Conservation (phyloP, 2,888 invertebrate species). For the Scaptomyza polygonia region DNA sequence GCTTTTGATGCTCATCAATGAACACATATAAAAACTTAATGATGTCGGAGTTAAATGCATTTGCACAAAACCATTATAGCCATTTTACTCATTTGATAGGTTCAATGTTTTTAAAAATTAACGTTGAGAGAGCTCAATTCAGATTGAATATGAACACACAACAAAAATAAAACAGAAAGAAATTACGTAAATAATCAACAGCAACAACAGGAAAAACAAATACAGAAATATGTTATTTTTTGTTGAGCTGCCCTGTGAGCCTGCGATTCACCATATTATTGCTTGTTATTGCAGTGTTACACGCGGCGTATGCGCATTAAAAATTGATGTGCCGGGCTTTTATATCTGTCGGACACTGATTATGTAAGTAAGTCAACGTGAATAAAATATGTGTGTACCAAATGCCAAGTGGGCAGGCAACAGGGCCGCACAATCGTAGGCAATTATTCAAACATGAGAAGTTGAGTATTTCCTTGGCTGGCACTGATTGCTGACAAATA, state of each 20-base stretch:
- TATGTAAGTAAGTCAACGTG: constrained; percentile 9
- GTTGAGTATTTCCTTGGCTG: constrained; percentile 22
- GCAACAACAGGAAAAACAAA: no score
- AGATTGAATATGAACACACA: not conserved
- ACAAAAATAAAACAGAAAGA: not conserved
- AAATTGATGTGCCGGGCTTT: constrained; percentile 38
- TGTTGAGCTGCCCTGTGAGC: not conserved
- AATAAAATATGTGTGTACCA: constrained; percentile 19
- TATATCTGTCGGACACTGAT: constrained; percentile 19
- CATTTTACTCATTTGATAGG: no score
- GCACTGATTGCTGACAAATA: constrained; percentile 57
- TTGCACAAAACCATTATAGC: no score
- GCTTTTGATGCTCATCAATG: no score
- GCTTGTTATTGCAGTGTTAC: constrained; percentile 8
- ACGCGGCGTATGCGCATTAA: constrained; percentile 48
- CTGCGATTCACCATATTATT: constrained; percentile 1
- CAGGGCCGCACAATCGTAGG: constrained; percentile 18
- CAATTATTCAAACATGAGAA: constrained; percentile 50
- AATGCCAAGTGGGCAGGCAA: constrained; percentile 13
- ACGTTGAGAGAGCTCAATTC: constrained; percentile 5
- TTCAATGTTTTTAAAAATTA: constrained; percentile 27
- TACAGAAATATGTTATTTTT: constrained; percentile 2
- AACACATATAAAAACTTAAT: no score
- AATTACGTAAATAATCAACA: constrained; percentile 37
- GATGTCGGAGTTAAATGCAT: no score